Percentiles rank a stretch among this genome's conserved stretches.
Conservation (phyloP, 92 coral and sea anemone species). For the Nematostella vectensis region DNA sequence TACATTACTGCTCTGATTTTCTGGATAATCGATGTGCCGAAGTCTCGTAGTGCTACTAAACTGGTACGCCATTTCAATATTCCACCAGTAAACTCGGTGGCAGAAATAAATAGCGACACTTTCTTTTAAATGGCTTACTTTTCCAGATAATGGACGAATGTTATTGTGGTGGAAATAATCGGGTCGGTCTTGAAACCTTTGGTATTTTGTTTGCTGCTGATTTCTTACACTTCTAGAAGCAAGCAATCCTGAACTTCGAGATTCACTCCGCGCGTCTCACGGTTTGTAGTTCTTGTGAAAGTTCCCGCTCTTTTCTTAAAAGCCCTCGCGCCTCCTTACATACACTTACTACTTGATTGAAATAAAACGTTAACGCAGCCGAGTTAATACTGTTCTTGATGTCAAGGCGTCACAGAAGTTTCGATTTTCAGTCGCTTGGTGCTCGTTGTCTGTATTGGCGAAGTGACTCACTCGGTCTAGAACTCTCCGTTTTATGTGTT, state of each 20-base stretch:
- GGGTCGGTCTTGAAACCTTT: too few relatives aligned
- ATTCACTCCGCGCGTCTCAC: too few relatives aligned
- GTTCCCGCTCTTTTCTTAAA: too few relatives aligned
- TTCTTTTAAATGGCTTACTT: conserved; percentile 1
- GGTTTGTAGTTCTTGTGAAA: too few relatives aligned
- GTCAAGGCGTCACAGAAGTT: too few relatives aligned
- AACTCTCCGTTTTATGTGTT: background rate
- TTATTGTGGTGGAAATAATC: too few relatives aligned
- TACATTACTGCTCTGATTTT: conserved; percentile 13
- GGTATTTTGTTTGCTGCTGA: too few relatives aligned
- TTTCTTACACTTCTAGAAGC: too few relatives aligned
- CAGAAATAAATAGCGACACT: background rate
- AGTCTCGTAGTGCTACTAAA: conserved; percentile 67
- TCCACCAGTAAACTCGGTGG: too few relatives aligned
- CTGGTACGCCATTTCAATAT: conserved; percentile 62
- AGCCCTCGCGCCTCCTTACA: too few relatives aligned
- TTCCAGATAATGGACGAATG: background rate
- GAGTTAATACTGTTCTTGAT: background rate
- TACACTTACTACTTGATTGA: background rate
- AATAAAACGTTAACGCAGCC: background rate
- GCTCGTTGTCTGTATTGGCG: background rate
- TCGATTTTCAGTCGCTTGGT: too few relatives aligned
- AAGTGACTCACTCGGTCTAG: background rate
- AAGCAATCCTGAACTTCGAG: too few relatives aligned
- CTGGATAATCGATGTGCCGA: conserved; percentile 69